Conservation (phyloP, 2,888 invertebrate genomes). For the Serrognathus titanus region DNA sequence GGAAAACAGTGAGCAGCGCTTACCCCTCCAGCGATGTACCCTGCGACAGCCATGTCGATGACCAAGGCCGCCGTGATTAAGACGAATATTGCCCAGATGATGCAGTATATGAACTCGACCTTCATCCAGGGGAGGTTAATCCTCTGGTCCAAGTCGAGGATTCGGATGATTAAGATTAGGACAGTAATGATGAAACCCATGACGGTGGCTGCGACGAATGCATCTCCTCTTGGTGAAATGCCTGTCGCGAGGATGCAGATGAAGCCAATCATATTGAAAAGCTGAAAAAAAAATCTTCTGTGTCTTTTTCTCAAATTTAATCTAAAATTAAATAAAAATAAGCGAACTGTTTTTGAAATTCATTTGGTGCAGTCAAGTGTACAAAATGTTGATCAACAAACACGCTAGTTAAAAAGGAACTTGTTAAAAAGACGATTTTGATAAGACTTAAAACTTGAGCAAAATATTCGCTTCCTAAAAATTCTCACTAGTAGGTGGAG, state of each 20-base stretch:
- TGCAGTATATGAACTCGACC: slow-evolving; percentile 25
- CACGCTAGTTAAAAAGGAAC: no score
- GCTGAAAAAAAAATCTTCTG: slow-evolving; percentile 19
- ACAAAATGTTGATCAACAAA: no score
- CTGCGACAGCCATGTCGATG: slow-evolving; percentile 15
- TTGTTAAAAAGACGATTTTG: no score
- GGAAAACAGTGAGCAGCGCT: slow-evolving; percentile 5
- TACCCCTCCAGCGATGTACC: slow-evolving; percentile 30
- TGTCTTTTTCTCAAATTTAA: no score
- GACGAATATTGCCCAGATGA: slow-evolving; percentile 24
- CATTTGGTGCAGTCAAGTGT: no score
- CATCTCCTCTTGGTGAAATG: slow-evolving; percentile 20
- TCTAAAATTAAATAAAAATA: no score
- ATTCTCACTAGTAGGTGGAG: no score
- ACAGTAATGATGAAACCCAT: slow-evolving; percentile 25
- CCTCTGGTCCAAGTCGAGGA: slow-evolving; percentile 21
- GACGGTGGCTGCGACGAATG: slow-evolving; percentile 27
- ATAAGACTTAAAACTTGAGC: no score
- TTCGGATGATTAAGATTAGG: slow-evolving; percentile 20
- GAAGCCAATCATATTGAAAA: slow-evolving; percentile 28
- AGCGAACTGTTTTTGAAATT: no score
- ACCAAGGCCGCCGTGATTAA: slow-evolving; percentile 24
- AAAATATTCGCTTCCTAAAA: no score
- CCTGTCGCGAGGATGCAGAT: slow-evolving; percentile 20
- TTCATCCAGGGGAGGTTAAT: slow-evolving; percentile 26